phyloP scores from a whole-genome alignment of 2,797 vertebrate species.

The Salarias fasciatus region DNA sequence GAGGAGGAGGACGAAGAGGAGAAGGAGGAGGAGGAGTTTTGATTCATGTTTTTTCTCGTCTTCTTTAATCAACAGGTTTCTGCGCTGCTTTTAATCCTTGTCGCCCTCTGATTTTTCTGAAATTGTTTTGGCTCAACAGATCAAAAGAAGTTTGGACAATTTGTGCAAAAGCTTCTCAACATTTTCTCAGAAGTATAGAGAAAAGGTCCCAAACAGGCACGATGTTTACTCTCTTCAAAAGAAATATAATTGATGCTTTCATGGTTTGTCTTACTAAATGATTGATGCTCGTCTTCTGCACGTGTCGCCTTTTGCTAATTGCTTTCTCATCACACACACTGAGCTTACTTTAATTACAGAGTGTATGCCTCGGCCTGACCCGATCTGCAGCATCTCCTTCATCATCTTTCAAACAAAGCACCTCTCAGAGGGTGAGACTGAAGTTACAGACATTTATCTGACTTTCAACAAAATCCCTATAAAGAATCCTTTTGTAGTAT shows the following conservation, averaged over 20 bases:
- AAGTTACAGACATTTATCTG: no score
- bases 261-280: neutral
- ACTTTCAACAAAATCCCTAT: no score
- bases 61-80: conserved; percentile 17
- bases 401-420: neutral
- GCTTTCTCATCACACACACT: neutral
- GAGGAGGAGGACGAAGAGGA: no score
- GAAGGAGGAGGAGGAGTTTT: no score
- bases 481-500: no score
- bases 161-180: no score
- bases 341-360: conserved; percentile 10
- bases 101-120: conserved; percentile 11
- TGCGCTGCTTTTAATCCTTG: conserved; percentile 28
- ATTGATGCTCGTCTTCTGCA: neutral
- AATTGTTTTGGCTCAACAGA: neutral
- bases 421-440: no score
- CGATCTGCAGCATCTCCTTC: neutral
- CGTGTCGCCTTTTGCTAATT: neutral
- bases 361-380: neutral
- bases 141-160: conserved; percentile 17
- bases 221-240: conserved; percentile 3
- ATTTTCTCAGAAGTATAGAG: neutral
- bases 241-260: conserved; percentile 7
- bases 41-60: conserved; percentile 26
- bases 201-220: neutral